Percentiles rank a stretch among this genome's conserved stretches.
phyloP scores from a whole-genome alignment of 2,888 invertebrate species.

The Eupithecia abbreviata region DNA sequence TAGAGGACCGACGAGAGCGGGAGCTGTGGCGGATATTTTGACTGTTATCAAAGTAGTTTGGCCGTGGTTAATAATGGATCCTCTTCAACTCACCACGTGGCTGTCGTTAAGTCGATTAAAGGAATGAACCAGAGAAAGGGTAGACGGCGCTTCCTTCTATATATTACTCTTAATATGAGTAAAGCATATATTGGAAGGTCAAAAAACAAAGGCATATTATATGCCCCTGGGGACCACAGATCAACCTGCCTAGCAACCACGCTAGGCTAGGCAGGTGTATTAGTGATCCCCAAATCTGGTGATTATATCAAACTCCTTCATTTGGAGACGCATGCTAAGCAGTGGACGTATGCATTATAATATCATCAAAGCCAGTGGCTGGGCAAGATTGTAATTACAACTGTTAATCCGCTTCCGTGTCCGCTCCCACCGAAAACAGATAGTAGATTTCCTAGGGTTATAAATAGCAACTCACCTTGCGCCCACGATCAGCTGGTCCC shows the following conservation, averaged over 20 bases:
- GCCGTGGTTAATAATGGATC: neutral
- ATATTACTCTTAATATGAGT: neutral
- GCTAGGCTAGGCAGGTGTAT: too few relatives aligned
- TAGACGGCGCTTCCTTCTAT: neutral
- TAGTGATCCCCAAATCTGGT: neutral
- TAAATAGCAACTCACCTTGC: slow-evolving; percentile 87
- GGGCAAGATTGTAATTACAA: neutral
- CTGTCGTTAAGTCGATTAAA: neutral
- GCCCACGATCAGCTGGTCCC: slow-evolving; percentile 94
- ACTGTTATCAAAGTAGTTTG: neutral
- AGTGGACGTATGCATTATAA: neutral
- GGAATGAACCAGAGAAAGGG: neutral
- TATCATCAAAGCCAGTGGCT: too few relatives aligned
- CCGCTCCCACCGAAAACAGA: neutral
- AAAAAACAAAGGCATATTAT: too few relatives aligned
- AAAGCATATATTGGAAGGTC: too few relatives aligned
- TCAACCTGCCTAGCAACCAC: neutral
- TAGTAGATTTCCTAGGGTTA: slow-evolving; percentile 21
- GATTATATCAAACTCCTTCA: neutral
- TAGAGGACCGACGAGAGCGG: neutral
- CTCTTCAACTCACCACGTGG: neutral
- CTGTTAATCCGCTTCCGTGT: neutral
- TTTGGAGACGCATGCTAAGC: neutral
- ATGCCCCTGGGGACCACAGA: neutral
- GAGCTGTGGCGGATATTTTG: neutral